phyloP scores from a whole-genome alignment of 1,140 invertebrate species.

The Rhopalosiphum maidis region DNA sequence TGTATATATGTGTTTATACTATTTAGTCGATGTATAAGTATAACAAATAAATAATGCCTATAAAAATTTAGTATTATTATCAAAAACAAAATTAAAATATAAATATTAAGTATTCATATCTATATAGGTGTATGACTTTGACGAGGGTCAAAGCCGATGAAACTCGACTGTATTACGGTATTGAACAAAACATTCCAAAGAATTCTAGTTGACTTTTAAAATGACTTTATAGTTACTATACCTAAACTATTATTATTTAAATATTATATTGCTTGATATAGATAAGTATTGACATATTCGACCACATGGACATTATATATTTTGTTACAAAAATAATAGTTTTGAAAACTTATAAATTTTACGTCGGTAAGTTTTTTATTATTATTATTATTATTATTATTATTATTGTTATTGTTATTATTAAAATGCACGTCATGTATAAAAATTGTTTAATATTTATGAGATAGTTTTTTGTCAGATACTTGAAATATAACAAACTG shows the following conservation, averaged over 20 bases:
- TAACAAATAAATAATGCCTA: background rate
- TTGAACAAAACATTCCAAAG: background rate
- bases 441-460: constrained; percentile 33
- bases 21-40: background rate
- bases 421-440: background rate
- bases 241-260: background rate
- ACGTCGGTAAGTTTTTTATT: background rate
- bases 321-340: background rate
- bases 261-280: background rate
- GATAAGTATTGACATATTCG: constrained; percentile 24
- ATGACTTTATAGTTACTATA: background rate
- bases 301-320: background rate
- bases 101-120: background rate
- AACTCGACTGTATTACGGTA: background rate
- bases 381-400: background rate
- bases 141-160: background rate
- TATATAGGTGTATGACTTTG: background rate
- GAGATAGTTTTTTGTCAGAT: constrained; percentile 6
- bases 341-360: background rate
- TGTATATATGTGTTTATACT: background rate
- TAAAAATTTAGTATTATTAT: background rate
- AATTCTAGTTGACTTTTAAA: background rate
- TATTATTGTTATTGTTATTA: constrained; percentile 29
- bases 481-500: background rate
- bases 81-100: background rate